These are phyloP conservation scores for Abscondita cerata DNA, from an alignment of 2,888 invertebrate genomes.

Conservation along the genomic window DNA sequence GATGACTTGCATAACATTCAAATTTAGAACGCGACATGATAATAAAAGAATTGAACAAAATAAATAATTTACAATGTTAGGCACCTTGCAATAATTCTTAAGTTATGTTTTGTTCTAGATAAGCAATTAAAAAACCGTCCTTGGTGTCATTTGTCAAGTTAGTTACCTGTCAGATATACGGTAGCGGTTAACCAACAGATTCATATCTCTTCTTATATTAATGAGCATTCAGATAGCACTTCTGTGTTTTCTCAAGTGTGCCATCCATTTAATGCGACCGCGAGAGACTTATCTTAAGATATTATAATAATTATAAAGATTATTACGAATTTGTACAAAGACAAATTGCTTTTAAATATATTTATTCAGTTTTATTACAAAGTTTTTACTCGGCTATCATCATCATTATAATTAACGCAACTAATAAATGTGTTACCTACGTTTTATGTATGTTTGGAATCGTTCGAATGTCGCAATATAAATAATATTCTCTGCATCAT, in stretches of 20 bases:
- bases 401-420: too few species aligned
- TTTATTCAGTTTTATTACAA: neutral
- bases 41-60: too few species aligned
- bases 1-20: too few species aligned
- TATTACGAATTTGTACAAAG: slow-evolving; percentile 22
- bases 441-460: too few species aligned
- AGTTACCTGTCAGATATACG: slow-evolving; percentile 45
- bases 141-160: slow-evolving; percentile 44
- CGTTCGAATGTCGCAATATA: too few species aligned
- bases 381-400: too few species aligned
- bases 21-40: too few species aligned
- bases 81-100: slow-evolving; percentile 25
- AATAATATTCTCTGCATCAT: too few species aligned
- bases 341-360: slow-evolving; percentile 21
- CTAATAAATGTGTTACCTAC: too few species aligned
- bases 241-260: slow-evolving; percentile 42
- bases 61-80: slow-evolving; percentile 7
- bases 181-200: slow-evolving; percentile 48
- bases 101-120: slow-evolving; percentile 25
- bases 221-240: slow-evolving; percentile 48
- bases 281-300: slow-evolving; percentile 25
- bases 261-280: slow-evolving; percentile 42
- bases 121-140: slow-evolving; percentile 43
- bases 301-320: slow-evolving; percentile 40
- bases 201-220: slow-evolving; percentile 50